Evolutionary conservation across 2,888 invertebrate genomes (phyloP).

Genomic region (Ochlodes sylvanus): DNA sequence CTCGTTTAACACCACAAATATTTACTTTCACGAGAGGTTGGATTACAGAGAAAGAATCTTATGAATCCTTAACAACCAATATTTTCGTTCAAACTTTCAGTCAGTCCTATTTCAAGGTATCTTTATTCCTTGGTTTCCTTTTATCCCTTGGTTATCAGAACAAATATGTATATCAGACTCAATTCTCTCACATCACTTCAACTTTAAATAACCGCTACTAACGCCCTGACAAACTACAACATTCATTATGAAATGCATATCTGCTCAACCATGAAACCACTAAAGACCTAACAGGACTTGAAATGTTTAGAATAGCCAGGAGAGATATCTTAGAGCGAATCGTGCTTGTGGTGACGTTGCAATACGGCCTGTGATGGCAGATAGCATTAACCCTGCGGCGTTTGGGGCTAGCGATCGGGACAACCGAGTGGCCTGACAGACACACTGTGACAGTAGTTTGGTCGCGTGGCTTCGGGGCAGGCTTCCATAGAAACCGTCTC

Average conservation of each 20-base stretch:
- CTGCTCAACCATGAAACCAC: background rate
- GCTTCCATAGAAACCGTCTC: background rate
- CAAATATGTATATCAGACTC: too few relatives aligned
- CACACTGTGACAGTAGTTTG: background rate
- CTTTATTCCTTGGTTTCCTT: too few relatives aligned
- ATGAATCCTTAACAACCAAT: too few relatives aligned
- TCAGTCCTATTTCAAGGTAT: too few relatives aligned
- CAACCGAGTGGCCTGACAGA: background rate
- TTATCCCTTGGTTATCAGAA: too few relatives aligned
- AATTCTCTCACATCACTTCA: background rate
- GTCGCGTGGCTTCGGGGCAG: background rate
- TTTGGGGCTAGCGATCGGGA: background rate
- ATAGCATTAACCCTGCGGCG: constrained; percentile 21
- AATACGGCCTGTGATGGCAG: constrained; percentile 17
- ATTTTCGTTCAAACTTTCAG: too few relatives aligned
- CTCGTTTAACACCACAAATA: too few relatives aligned
- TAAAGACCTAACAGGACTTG: constrained; percentile 17
- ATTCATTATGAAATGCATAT: constrained; percentile 1
- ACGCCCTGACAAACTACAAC: background rate
- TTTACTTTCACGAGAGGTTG: too few relatives aligned
- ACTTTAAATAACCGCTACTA: background rate
- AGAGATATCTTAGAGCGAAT: constrained; percentile 25
- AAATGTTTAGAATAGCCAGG: constrained; percentile 22
- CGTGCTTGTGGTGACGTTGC: constrained; percentile 24
- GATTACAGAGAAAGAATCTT: too few relatives aligned